phyloP scores from a whole-genome alignment of 2,113 vertebrate genomes.

The Polypterus bichir region DNA sequence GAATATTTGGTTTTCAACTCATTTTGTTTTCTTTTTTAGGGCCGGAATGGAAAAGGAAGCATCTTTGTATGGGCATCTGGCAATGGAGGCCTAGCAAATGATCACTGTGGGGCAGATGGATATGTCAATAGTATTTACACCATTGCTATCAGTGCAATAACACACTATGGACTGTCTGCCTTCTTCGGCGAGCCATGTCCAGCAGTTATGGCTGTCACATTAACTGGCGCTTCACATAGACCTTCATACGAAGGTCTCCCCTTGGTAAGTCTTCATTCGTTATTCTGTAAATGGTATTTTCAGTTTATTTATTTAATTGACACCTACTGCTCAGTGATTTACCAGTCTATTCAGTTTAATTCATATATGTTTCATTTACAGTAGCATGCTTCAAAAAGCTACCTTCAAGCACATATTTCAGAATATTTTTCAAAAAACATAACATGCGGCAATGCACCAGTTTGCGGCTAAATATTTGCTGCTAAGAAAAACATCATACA shows the following conservation, averaged over 20 bases:
- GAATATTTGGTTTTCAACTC: too few relatives aligned
- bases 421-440: too few relatives aligned
- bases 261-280: slow-evolving; percentile 26
- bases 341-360: too few relatives aligned
- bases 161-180: slow-evolving; percentile 32
- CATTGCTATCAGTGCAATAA: slow-evolving; percentile 34
- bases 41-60: slow-evolving; percentile 34
- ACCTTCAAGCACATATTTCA: too few relatives aligned
- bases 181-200: slow-evolving; percentile 39
- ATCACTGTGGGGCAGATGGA: slow-evolving; percentile 44
- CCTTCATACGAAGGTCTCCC: slow-evolving; percentile 19
- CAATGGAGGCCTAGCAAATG: slow-evolving; percentile 30
- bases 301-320: too few relatives aligned
- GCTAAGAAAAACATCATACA: too few relatives aligned
- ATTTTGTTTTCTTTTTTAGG: slow-evolving; percentile 18
- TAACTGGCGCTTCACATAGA: slow-evolving; percentile 26
- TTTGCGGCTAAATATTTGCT: too few relatives aligned
- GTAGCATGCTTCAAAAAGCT: too few relatives aligned
- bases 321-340: too few relatives aligned
- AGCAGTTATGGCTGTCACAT: slow-evolving; percentile 41
- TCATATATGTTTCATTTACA: too few relatives aligned
- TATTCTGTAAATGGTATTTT: too few relatives aligned
- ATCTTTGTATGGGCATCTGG: slow-evolving; percentile 46
- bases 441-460: too few relatives aligned
- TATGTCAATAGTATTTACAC: slow-evolving; percentile 40